Conservation (phyloP, 2,113 vertebrate genomes). For the Gorsachius goisagi region DNA sequence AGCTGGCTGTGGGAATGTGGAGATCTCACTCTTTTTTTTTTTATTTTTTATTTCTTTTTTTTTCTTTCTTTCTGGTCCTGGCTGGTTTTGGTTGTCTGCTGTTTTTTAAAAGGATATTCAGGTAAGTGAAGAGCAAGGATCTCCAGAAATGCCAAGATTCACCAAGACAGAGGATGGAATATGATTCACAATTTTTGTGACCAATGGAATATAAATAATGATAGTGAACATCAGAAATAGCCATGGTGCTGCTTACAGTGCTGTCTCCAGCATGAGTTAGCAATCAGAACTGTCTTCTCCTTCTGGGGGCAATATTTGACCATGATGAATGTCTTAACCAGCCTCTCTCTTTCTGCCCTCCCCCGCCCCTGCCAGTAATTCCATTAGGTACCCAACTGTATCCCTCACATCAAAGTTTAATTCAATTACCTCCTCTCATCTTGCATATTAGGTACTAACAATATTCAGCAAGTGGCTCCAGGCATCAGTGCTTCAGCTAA, state of each 20-base stretch:
- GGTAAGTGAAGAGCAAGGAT: neutral
- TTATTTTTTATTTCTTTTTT: no score
- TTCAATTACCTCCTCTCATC: constrained; percentile 30
- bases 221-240: neutral
- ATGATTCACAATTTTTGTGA: neutral
- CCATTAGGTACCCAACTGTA: constrained; percentile 19
- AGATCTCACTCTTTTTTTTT: neutral
- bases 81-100: neutral
- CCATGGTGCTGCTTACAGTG: neutral
- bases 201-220: neutral
- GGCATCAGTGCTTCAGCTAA: neutral
- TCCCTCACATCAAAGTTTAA: constrained; percentile 18
- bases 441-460: constrained; percentile 15
- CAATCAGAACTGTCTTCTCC: neutral
- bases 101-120: neutral
- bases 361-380: neutral
- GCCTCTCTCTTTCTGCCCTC: neutral
- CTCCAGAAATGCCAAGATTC: neutral
- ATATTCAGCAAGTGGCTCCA: constrained; percentile 5
- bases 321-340: neutral
- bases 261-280: neutral
- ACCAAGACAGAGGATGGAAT: neutral
- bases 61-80: neutral
- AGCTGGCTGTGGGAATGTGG: neutral
- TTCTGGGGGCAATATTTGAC: neutral